Base-by-base conservation (phyloP, 2,113 vertebrate genomes). In the Zosterops borbonicus region DNA sequence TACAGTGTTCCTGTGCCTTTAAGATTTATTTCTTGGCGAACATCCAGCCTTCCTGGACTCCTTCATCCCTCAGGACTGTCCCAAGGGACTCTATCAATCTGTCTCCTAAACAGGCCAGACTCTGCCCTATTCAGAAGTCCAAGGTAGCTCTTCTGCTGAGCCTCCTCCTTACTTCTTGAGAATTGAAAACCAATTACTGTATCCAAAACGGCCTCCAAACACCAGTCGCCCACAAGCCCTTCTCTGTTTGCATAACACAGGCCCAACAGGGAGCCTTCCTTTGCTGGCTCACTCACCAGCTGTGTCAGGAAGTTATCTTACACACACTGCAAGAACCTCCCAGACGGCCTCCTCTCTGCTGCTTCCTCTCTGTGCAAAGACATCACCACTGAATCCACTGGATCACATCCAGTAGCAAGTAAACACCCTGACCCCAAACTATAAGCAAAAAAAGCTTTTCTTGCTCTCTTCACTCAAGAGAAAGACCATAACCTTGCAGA, bases 401-500 rank as follows among this genome's bases (percentile, higher is more conserved):
- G 90, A 96, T 92, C 52, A 29, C 47, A 93, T 89, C 94, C 93
- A 94, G 53, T 17, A 87, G 68, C 90, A 96, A 94, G 96, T 81
- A 94, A 96, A 96, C 56, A 17, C 88, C 76, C 56, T 82, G 59
- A 82, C 49, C 68, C 90, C 58, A 90, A 78, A 89, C 76, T 67
- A 16, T 9, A 81, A 70, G 83, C 42, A 71, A 90, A 80, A 93
- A 74, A 42, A 37, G 69, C 8, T 83, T 33, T 92, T 84, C 64
- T 80, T 60, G 59, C 53, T 81, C 52, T 92, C 33, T 41, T 71
- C 31, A 80, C 44, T 80, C 60, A 88, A 70, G 56, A 80, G 68
- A 74, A 94, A 77, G 84, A 47, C 11, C 39, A 29, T 39, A 77
- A 56, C 19, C 37, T 89, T 70, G 37, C 0, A 71, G 60, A 81